Percentiles rank a stretch among this genome's conserved stretches.
These are phyloP conservation scores for Cardiocondyla obscurior DNA, from an alignment of 1,140 invertebrate genomes.

Conservation along the genomic window DNA sequence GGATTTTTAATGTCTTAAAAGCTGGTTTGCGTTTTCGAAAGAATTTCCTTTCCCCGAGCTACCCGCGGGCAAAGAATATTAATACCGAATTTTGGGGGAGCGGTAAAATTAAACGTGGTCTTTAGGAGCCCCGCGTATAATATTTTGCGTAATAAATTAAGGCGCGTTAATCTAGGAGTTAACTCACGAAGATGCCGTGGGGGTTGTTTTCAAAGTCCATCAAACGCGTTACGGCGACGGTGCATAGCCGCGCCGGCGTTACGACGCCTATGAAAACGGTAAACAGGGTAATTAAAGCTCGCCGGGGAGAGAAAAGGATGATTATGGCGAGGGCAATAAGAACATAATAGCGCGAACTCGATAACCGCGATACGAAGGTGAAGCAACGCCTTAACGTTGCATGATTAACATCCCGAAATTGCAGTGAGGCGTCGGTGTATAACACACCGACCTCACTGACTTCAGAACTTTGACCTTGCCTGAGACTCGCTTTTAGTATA, in stretches of 20 bases:
- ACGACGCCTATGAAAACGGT: slow-evolving; percentile 48
- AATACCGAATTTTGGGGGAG: background rate
- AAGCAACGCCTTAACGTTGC: slow-evolving; percentile 43
- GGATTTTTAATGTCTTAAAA: background rate
- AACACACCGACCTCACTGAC: slow-evolving; percentile 35
- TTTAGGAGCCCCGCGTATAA: background rate
- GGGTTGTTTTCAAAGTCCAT: slow-evolving; percentile 66
- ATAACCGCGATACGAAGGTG: slow-evolving; percentile 49
- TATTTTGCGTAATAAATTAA: slow-evolving; percentile 51
- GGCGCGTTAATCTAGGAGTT: slow-evolving; percentile 44
- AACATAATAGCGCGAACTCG: slow-evolving; percentile 56
- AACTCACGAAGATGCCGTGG: slow-evolving; percentile 44
- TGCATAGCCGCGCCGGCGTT: slow-evolving; percentile 16
- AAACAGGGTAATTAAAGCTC: slow-evolving; percentile 56
- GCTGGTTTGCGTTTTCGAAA: background rate
- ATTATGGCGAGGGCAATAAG: slow-evolving; percentile 46
- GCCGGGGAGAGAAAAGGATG: slow-evolving; percentile 45
- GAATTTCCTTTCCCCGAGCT: background rate
- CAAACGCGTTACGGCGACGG: slow-evolving; percentile 44
- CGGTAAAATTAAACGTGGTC: slow-evolving; percentile 14
- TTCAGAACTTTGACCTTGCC: slow-evolving; percentile 38
- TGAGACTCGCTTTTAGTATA: slow-evolving; percentile 37
- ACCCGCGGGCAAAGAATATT: background rate
- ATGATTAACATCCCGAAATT: slow-evolving; percentile 54
- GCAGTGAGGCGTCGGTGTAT: slow-evolving; percentile 14